Conservation (phyloP, 2,113 vertebrate species). For the Alouatta palliata region DNA sequence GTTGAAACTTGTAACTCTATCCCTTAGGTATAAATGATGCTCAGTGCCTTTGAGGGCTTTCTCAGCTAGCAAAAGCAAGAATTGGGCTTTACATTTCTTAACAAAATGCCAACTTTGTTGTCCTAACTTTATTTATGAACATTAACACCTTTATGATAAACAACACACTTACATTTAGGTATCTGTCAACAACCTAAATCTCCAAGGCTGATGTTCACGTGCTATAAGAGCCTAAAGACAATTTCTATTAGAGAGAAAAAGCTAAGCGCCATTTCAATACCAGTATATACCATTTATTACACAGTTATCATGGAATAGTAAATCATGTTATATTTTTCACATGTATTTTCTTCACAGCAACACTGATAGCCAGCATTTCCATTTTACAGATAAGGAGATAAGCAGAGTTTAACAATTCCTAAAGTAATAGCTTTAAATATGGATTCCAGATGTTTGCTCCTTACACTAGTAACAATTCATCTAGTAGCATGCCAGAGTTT, state of each 20-base stretch:
- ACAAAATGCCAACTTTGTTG: neutral
- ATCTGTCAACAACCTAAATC: constrained; percentile 23
- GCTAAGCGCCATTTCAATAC: neutral
- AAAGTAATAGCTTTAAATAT: neutral
- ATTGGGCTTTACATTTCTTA: constrained; percentile 13
- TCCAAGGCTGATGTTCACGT: neutral
- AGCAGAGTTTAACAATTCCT: neutral
- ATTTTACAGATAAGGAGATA: neutral
- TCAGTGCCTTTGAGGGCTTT: neutral
- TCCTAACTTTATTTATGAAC: neutral
- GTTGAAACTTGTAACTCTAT: neutral
- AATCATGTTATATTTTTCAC: neutral
- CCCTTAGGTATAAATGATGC: neutral
- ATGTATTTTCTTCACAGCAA: constrained; percentile 9
- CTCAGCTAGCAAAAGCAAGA: neutral
- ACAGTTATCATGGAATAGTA: neutral
- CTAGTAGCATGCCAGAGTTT: neutral
- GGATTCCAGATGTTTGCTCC: neutral
- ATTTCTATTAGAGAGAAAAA: neutral
- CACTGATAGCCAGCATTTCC: neutral
- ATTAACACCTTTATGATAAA: neutral
- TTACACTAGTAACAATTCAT: neutral
- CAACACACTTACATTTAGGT: neutral
- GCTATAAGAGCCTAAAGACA: neutral
- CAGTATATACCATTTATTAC: neutral